These are phyloP conservation scores for Acleris cristana DNA, from an alignment of 2,888 invertebrate species.

Conservation along the genomic window DNA sequence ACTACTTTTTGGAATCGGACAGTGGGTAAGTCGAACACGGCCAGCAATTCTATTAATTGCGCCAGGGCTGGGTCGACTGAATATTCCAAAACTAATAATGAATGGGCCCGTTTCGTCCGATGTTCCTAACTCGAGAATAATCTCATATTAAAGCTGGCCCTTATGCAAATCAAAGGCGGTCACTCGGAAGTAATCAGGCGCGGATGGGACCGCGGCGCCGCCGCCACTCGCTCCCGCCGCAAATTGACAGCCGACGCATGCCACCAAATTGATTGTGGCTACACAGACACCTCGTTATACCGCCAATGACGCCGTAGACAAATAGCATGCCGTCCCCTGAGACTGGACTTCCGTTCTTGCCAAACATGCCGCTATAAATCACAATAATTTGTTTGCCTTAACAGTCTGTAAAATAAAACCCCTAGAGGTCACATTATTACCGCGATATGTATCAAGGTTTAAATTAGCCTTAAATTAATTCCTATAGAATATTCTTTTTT, in stretches of 20 bases:
- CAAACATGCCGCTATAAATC: constrained; percentile 31
- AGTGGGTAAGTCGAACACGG: constrained; percentile 56
- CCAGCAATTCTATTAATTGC: constrained; percentile 65
- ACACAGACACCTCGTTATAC: constrained; percentile 66
- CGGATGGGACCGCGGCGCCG: constrained; percentile 48
- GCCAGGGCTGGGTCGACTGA: constrained; percentile 63
- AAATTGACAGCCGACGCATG: constrained; percentile 71
- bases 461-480: not conserved
- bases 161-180: constrained; percentile 81
- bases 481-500: too few species aligned
- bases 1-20: constrained; percentile 43
- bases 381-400: constrained; percentile 27
- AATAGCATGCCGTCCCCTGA: constrained; percentile 32
- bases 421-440: too few species aligned
- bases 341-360: constrained; percentile 30
- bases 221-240: constrained; percentile 41
- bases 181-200: constrained; percentile 78
- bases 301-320: constrained; percentile 53
- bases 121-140: constrained; percentile 75
- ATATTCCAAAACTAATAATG: constrained; percentile 79
- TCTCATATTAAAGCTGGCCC: constrained; percentile 78
- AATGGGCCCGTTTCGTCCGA: constrained; percentile 62
- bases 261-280: constrained; percentile 74
- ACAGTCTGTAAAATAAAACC: not conserved
- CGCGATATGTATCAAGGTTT: constrained; percentile 5